phyloP scores from a whole-genome alignment of 2,113 vertebrate species.

The Charadrius vociferus region DNA sequence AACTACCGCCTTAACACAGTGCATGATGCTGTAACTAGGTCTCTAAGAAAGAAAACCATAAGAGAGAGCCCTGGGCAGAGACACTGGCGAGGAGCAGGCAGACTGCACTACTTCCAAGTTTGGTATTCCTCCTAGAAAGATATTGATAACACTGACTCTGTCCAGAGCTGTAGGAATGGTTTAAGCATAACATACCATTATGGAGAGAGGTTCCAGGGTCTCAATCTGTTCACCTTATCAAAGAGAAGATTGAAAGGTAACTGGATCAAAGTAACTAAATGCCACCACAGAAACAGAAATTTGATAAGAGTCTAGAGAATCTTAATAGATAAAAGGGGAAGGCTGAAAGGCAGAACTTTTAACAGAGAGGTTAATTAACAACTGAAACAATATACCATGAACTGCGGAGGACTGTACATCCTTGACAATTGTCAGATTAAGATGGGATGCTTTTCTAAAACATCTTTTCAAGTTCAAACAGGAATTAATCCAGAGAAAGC shows the following conservation, averaged over 20 bases:
- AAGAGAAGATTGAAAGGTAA: conserved; percentile 24
- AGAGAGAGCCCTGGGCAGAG: not conserved
- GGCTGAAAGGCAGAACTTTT: not conserved
- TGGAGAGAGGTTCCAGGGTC: not conserved
- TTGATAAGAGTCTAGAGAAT: not conserved
- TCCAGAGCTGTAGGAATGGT: not conserved
- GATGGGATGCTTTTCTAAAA: not conserved
- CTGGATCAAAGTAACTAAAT: not conserved
- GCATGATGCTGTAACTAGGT: not conserved
- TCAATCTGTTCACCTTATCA: not conserved
- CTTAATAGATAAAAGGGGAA: not conserved
- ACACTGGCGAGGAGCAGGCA: not conserved
- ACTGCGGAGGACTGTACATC: not conserved
- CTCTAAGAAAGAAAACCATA: not conserved
- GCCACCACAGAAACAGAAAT: not conserved
- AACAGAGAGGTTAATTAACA: conserved; percentile 39
- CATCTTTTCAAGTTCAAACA: conserved; percentile 19
- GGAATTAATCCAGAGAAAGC: conserved; percentile 45
- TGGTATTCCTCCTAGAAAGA: not conserved
- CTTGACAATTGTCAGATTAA: not conserved
- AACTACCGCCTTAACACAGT: not conserved
- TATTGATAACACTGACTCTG: fast-evolving
- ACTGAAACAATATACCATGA: not conserved
- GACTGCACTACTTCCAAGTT: no score
- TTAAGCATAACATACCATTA: not conserved